These are phyloP conservation scores for Cheilosia grossa DNA, from an alignment of 2,888 invertebrate genomes.

Conservation along the genomic window DNA sequence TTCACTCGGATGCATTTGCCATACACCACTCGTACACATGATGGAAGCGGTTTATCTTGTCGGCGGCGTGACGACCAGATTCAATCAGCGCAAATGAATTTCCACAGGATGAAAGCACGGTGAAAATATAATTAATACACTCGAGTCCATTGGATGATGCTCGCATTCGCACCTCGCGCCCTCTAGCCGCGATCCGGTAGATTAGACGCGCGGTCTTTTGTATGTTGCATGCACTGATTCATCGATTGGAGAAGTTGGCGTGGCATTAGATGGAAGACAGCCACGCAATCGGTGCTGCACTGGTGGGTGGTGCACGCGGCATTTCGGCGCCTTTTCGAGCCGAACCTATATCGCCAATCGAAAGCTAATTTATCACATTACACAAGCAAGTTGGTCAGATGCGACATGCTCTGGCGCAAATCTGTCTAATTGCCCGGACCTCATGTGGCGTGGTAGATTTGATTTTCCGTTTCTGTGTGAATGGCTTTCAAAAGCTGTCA, in stretches of 20 bases:
- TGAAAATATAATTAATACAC: conserved; percentile 56
- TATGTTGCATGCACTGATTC: conserved; percentile 13
- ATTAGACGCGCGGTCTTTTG: conserved; percentile 7
- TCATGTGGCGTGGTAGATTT: background rate
- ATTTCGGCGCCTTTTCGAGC: background rate
- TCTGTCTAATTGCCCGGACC: background rate
- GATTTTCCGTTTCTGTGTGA: background rate
- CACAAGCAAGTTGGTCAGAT: background rate
- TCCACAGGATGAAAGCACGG: conserved; percentile 29
- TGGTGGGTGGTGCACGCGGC: background rate
- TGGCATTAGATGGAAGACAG: background rate
- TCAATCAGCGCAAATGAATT: conserved; percentile 42
- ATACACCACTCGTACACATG: background rate
- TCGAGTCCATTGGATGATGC: conserved; percentile 21
- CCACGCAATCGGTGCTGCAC: conserved; percentile 14
- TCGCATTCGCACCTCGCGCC: background rate
- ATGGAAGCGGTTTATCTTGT: background rate
- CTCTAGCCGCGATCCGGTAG: background rate
- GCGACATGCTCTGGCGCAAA: background rate
- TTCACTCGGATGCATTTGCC: conserved; percentile 34
- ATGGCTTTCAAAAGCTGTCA: conserved; percentile 3
- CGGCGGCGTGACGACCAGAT: conserved; percentile 39
- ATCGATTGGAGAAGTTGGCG: conserved; percentile 27
- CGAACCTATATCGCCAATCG: conserved; percentile 6
- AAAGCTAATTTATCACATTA: background rate